Evolutionary conservation across 2,113 vertebrate species (phyloP), one percentile per base, ranked within the genome.

Genomic region (Lasiurus borealis): DNA sequence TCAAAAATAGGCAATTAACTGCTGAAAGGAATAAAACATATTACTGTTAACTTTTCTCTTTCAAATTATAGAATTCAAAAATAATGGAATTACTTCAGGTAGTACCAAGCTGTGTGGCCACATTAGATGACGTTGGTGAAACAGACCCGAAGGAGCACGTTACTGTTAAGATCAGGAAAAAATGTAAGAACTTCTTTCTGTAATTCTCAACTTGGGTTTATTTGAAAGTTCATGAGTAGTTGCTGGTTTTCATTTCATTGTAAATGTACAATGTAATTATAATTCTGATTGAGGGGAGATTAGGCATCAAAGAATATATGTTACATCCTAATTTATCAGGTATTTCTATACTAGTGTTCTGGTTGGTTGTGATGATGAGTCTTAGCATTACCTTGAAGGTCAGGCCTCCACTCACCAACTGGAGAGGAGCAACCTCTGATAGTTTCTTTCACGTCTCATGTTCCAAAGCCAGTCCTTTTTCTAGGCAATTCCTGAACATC

Each of bases 1-100:
- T 88, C 1, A 36, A 81, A 90, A 91, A 31, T 4, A 81, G 83
- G 23, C 54, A 66, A n/a, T 82, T 16, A 80, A 8, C 57, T 87
- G 27, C 34, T 64, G 31, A 71, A 34, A 93, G 54, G 23, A 57
- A 57, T 91, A 0, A 36, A 52, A 78, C 62, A 27, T 27, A 6
- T 27, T 5, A 36, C 48, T 46, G 21, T 90, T 64, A 64, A 25
- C 8, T 62, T 83, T 88, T 27, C 71, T 78, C 68, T 92, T 80
- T 90, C 66, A 84, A 83, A 91, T 31, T 95, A 54, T 4, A 99
- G 99, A 99, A 99, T 97, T 98, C 98, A 15, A 99, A 98, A 97
- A 99, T 99, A 97, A 97, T 99, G 93, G 98, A 99, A 97, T 97
- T 99, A 87, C 98, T 99, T 87, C 99, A 99, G 97, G 98, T 98